A percentile compares a stretch with the other conserved stretches of the same genome.
Conservation (phyloP, 2,797 vertebrate species). For the Amniataba percoides region DNA sequence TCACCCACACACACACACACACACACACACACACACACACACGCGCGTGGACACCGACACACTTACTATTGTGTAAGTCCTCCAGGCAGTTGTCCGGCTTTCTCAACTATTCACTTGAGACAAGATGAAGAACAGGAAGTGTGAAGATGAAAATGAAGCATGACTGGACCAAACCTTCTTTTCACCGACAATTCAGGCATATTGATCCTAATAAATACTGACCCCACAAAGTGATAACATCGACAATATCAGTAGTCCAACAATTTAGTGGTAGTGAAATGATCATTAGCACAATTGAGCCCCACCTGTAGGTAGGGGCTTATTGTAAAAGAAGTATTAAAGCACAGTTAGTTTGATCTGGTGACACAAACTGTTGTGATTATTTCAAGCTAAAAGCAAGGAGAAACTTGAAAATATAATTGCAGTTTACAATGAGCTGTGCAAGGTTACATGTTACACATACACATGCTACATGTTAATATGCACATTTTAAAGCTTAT, state of each 20-base stretch:
- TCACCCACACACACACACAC: slow-evolving; percentile 20
- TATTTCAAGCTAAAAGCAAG: neutral
- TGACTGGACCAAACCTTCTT: neutral
- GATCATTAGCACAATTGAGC: neutral
- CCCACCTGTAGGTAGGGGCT: neutral
- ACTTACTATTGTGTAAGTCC: slow-evolving; percentile 65
- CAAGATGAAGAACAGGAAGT: slow-evolving; percentile 39
- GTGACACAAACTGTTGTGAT: neutral
- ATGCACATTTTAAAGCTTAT: neutral
- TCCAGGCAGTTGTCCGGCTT: slow-evolving; percentile 61
- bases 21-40: slow-evolving; percentile 28
- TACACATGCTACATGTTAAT: too few species aligned
- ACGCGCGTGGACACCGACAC: slow-evolving; percentile 28
- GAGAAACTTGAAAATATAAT: neutral
- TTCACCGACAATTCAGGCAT: neutral
- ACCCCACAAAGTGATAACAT: neutral
- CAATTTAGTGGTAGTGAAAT: neutral
- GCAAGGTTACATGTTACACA: too few species aligned
- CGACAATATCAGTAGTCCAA: neutral
- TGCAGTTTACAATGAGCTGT: neutral
- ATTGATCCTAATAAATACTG: too few species aligned
- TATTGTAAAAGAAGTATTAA: neutral
- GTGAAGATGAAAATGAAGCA: slow-evolving; percentile 30
- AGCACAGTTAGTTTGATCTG: neutral
- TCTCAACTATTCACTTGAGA: slow-evolving; percentile 37